These are phyloP conservation scores for Meganola albula DNA, from an alignment of 2,888 invertebrate species.

Conservation along the genomic window DNA sequence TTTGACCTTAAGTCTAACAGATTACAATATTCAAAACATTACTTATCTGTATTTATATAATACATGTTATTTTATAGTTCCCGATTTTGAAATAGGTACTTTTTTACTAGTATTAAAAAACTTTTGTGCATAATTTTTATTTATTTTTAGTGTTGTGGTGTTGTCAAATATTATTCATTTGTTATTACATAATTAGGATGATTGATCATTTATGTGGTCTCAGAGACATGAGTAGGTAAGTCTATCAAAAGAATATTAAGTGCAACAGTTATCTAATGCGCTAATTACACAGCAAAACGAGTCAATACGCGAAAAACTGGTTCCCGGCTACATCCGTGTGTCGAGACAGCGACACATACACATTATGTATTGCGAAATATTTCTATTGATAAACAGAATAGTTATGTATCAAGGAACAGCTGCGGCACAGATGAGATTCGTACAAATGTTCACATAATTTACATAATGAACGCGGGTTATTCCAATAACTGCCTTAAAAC, in stretches of 20 bases:
- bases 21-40: too few relatives aligned
- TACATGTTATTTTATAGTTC: too few relatives aligned
- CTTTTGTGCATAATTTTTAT: too few relatives aligned
- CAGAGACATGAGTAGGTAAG: too few relatives aligned
- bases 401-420: conserved; percentile 34
- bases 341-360: conserved; percentile 15
- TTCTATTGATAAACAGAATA: conserved; percentile 33
- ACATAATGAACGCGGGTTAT: conserved; percentile 46
- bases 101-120: too few relatives aligned
- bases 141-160: too few relatives aligned
- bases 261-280: conserved; percentile 7
- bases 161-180: too few relatives aligned
- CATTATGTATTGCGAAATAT: conserved; percentile 24
- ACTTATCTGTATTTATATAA: too few relatives aligned
- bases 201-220: too few relatives aligned
- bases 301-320: conserved; percentile 10
- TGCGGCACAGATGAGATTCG: conserved; percentile 33
- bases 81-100: too few relatives aligned
- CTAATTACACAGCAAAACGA: conserved; percentile 12
- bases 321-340: conserved; percentile 23
- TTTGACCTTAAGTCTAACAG: conserved; percentile 19
- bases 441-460: conserved; percentile 34
- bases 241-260: too few relatives aligned
- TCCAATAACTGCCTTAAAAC: conserved; percentile 39
- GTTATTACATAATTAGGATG: conserved; percentile 13